Evolutionary conservation across 2,888 invertebrate species (phyloP).

Genomic region (Thymelicus acteon): DNA sequence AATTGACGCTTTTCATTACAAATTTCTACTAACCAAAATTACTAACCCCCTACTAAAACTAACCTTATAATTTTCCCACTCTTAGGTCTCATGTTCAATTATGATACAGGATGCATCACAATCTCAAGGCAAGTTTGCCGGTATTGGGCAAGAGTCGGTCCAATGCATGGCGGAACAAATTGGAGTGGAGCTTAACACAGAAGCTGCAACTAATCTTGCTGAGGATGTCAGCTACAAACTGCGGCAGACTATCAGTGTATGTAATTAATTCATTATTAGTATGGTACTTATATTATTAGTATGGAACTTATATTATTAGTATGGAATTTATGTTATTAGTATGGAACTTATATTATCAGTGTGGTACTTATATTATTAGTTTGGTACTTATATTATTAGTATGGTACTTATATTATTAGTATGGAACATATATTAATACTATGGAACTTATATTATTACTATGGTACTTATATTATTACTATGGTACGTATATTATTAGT

Average conservation of each 20-base stretch:
- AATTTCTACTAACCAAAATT: neutral
- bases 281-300: too few relatives aligned
- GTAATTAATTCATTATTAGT: conserved; percentile 41
- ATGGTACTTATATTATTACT: too few relatives aligned
- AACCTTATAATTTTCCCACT: neutral
- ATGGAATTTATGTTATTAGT: too few relatives aligned
- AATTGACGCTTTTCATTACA: neutral
- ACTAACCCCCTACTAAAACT: neutral
- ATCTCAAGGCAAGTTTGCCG: conserved; percentile 78
- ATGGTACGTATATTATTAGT: too few relatives aligned
- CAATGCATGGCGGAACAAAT: conserved; percentile 78
- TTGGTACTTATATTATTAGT: too few relatives aligned
- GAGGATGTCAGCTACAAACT: conserved; percentile 82
- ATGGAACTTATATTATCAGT: too few relatives aligned
- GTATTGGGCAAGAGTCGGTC: conserved; percentile 74
- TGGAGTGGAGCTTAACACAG: conserved; percentile 67
- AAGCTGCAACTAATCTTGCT: conserved; percentile 75
- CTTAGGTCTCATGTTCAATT: conserved; percentile 6
- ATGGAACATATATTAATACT: too few relatives aligned
- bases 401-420: too few relatives aligned
- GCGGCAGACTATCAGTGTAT: conserved; percentile 78
- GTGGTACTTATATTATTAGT: too few relatives aligned
- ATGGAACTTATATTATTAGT: too few relatives aligned
- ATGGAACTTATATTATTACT: too few relatives aligned
- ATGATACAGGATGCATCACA: conserved; percentile 65